A percentile compares a stretch with the other conserved stretches of the same genome.
These are phyloP conservation scores for Thermophis baileyi DNA, from an alignment of 2,113 vertebrate species.

Conservation along the genomic window DNA sequence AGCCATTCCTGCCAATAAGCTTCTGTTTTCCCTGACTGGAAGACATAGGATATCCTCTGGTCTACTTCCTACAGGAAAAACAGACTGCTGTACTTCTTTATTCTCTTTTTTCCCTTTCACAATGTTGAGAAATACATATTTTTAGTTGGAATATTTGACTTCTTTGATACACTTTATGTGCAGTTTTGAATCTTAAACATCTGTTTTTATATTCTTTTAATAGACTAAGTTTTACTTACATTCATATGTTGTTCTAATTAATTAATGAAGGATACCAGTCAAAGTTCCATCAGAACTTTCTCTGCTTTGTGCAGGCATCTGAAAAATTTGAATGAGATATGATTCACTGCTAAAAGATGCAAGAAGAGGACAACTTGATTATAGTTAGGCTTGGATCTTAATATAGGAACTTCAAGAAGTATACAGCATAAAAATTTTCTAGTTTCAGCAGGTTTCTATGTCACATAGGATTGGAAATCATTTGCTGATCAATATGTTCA, in stretches of 20 bases:
- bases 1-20: not conserved
- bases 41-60: not conserved
- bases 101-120: not conserved
- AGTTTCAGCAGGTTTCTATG: not conserved
- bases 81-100: not conserved
- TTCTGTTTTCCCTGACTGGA: not conserved
- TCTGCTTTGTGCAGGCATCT: not conserved
- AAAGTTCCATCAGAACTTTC: not conserved
- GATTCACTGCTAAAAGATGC: not conserved
- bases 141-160: not conserved
- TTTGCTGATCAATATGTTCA: not conserved
- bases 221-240: not conserved
- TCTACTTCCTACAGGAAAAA: not conserved
- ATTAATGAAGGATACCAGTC: not conserved
- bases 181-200: not conserved
- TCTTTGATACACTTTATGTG: too few relatives aligned
- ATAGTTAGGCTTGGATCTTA: not conserved
- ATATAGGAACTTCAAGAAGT: not conserved
- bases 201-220: not conserved
- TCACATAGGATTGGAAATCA: too few relatives aligned
- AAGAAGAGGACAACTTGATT: not conserved
- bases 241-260: not conserved
- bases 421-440: not conserved
- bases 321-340: not conserved
- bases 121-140: not conserved